Conservation (phyloP, 2,888 invertebrate genomes). For the Papilio demoleus region DNA sequence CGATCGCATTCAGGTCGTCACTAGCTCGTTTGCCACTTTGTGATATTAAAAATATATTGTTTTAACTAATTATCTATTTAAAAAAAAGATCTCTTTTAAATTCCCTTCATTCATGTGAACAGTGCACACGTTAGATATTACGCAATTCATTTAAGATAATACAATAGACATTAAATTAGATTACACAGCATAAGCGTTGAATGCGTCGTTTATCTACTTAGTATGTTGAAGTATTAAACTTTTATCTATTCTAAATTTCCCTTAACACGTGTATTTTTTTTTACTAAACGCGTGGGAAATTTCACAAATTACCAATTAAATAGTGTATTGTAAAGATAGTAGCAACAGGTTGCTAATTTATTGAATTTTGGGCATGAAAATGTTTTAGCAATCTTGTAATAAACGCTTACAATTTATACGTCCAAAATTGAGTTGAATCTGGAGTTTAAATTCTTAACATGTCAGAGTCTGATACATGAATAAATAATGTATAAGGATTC, state of each 20-base stretch:
- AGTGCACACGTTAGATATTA: not conserved
- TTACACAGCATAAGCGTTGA: not conserved
- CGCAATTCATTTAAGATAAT: constrained; percentile 13
- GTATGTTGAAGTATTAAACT: not conserved
- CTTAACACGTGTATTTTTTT: not conserved
- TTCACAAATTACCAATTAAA: not conserved
- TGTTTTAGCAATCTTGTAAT: not conserved
- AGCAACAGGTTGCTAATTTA: not conserved
- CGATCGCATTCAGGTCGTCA: too few species aligned
- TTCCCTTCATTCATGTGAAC: too few species aligned
- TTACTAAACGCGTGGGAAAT: too few species aligned
- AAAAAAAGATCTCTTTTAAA: too few species aligned
- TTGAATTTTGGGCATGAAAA: not conserved
- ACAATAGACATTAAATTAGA: constrained; percentile 9
- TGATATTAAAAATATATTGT: too few species aligned
- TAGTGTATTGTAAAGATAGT: not conserved
- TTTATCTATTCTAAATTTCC: not conserved
- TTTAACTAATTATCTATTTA: too few species aligned
- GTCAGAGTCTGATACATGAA: too few species aligned
- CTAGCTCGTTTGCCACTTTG: too few species aligned
- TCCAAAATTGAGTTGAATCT: too few species aligned
- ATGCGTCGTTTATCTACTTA: constrained; percentile 1
- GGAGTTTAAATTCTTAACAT: too few species aligned
- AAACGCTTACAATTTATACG: too few species aligned
- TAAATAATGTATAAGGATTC: too few species aligned